Evolutionary conservation across 2,113 vertebrate species (phyloP).

Genomic region (Typhlomys cinereus): DNA sequence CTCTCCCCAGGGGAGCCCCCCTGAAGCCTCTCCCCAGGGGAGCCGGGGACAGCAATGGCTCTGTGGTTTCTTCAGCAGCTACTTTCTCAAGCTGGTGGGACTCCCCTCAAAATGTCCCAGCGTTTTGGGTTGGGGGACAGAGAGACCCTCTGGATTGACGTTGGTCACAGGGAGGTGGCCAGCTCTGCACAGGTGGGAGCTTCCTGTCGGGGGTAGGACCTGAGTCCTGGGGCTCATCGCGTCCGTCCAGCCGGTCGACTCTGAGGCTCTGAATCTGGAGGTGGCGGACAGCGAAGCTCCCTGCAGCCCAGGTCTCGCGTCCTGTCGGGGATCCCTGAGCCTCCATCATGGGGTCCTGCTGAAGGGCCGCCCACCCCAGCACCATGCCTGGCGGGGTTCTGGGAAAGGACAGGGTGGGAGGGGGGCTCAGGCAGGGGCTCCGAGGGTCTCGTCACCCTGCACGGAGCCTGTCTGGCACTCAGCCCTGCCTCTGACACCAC

Average conservation of each 20-base stretch:
- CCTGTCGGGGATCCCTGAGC: background rate
- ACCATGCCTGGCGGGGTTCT: background rate
- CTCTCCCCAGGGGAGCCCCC: no score
- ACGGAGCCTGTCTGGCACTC: background rate
- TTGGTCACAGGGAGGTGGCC: background rate
- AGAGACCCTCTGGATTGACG: background rate
- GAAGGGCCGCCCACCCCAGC: background rate
- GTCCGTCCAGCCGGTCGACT: fast-evolving
- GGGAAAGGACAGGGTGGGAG: background rate
- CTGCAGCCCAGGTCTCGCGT: background rate
- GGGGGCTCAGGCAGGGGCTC: background rate
- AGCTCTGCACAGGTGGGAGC: background rate
- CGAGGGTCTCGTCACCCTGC: background rate
- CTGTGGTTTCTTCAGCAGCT: background rate
- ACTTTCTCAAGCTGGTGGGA: background rate
- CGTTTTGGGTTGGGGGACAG: no score
- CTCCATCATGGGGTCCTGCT: background rate
- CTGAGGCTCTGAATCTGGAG: background rate
- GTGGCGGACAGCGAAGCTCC: no score
- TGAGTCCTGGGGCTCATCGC: background rate
- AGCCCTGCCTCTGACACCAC: background rate
- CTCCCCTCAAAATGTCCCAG: background rate
- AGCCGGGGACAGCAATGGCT: fast-evolving
- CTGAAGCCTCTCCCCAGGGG: no score
- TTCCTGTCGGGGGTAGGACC: background rate